Evolutionary conservation across 2,113 vertebrate genomes (phyloP), one percentile per base, ranked within the genome.

Genomic region (Pachypanchax playfairii): DNA sequence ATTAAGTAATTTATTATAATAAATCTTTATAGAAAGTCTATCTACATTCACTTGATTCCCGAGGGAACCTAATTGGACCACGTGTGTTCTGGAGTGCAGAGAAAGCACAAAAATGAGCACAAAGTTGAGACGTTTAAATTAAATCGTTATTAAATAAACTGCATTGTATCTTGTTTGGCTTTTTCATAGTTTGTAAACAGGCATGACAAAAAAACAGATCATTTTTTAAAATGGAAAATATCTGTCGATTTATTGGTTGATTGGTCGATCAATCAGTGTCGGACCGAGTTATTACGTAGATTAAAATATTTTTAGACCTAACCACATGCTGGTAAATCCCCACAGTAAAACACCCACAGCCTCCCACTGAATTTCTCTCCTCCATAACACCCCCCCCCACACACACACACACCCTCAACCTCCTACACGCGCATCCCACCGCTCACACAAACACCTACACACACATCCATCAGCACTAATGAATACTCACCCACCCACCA

Each of bases 391-490:
- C 7, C 28, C 7, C 28, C 28, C 28, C 7, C 28, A 2, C 33
- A 52, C 65, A 13, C 47, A 3, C 67, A 74, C 70, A 56, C 75
- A 49, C 63, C 48, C 49, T 26, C 41, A 24, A 56, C 66, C 74
- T 43, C 83, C 79, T 54, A 79, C 75, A 62, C 26, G 54, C 52
- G 47, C 53, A 64, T 75, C 57, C 47, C 18, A 65, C 58, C 38
- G 13, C 67, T 63, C 43, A 75, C 73, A 82, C 52, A 74, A 49
- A 75, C 20, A 28, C 78, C 46, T 71, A 68, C 80, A 22, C 73
- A 66, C 68, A 71, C 58, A 86, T 75, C 75, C 78, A 79, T 82
- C 80, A 83, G 49, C 48, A 9, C 22, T 52, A 74, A 79, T 76
- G 73, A 73, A 80, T 66, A 72, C 66, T 67, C 82, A 77, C 42